Evolutionary conservation across 2,113 vertebrate species (phyloP).

Genomic region (Naja naja): DNA sequence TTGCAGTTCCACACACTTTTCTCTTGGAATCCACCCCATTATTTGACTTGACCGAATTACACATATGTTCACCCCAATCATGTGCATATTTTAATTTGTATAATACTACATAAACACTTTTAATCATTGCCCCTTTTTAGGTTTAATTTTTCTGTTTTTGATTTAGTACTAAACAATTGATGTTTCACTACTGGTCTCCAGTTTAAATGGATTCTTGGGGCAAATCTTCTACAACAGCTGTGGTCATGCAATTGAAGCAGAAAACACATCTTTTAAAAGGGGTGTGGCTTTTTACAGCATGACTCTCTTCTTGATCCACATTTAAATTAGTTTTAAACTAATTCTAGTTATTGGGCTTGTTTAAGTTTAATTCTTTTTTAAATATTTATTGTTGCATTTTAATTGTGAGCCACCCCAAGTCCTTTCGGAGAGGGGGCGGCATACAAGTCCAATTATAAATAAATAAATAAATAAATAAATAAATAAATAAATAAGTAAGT

Average conservation of each 20-base stretch:
- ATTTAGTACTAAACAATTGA: background rate
- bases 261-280: background rate
- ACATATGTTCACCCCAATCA: background rate
- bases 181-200: background rate
- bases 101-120: background rate
- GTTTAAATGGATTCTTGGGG: background rate
- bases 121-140: background rate
- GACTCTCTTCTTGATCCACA: background rate
- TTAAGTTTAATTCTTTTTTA: no score
- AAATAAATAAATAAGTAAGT: no score
- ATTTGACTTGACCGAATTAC: background rate
- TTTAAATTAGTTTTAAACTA: no score
- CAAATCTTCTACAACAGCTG: background rate
- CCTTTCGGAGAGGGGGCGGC: no score
- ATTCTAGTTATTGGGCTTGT: no score
- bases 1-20: background rate
- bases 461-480: no score
- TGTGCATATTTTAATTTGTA: background rate
- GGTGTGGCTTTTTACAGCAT: background rate
- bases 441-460: no score
- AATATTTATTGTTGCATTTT: no score
- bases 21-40: background rate
- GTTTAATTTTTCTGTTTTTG: background rate
- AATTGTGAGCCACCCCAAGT: no score
- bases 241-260: background rate